Evolutionary conservation across 2,888 invertebrate species (phyloP), one percentile per base, ranked within the genome.

Genomic region (Polyommatus icarus): DNA sequence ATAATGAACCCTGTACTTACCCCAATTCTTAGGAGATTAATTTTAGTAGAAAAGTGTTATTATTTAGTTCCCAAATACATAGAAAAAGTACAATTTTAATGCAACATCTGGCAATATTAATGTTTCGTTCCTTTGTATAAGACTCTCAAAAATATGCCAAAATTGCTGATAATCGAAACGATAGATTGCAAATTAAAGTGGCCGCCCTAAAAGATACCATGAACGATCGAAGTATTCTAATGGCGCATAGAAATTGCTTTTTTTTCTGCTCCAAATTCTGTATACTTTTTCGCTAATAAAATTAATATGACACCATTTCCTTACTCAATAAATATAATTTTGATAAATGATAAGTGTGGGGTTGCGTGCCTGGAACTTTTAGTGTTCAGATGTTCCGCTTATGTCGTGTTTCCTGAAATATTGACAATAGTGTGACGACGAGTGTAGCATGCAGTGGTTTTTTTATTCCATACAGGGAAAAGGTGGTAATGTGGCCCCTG

Each of bases 271-370:
- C 1, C 10, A 46, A 46, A 46, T 46, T 46, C 10, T 46, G 46
- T 46, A 46, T 12, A 46, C 36, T 46, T 24, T 40, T 73, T n/a
- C 8, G 73, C 46, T 46, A 73, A 24, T 46, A 73, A 73, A 73
- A 29, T 46, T 50, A 73, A 50, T 72, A 73, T 73, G 50, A 73
- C 57, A 71, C 50, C 77, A 71, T 77, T 77, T 77, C 77, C 71
- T 57, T n/a, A 36, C 46, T 71, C 61, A 61, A 79, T 20, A 71
- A 50, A n/a, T 79, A 80, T 79, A 79, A 83, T 79, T 81, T 80
- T 81, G 82, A 82, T 80, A 78, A 80, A 82, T 79, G 79, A 77
- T 82, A 79, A 82, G 79, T 59, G 80, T 78, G 29, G 71, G 75
- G 80, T 82, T 80, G 82, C 82, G 80, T 82, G 82, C 78, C 76